Base-by-base conservation (phyloP, 2,888 invertebrate species). In the Atherix ibis region DNA sequence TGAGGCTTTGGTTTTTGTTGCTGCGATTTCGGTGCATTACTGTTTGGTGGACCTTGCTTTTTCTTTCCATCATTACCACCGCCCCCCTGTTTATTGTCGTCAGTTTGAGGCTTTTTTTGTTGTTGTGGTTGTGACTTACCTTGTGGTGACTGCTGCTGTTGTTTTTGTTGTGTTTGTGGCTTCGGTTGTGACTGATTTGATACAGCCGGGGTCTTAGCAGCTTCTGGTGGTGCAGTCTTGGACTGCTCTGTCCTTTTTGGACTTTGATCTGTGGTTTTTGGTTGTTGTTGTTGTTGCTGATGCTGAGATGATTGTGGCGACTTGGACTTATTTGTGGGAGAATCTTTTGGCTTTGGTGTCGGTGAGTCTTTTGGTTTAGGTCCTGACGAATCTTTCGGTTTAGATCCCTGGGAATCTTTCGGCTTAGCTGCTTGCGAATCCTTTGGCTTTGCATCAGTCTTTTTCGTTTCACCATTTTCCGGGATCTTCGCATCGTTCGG, bases 1-100 rank as follows among this genome's bases (percentile, higher is more conserved):
- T 37, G 35, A n/a, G 42, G 27, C 24, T 41, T 44, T 26, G 41
- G 41, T 28, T 41, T 42, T 12, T 41, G 38, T 35, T 31, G 39
- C 19, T 33, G 34, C 26, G 22, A 22, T 22, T 22, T 6, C 22
- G 22, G 22, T 10, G 6, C 6, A 8, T 22, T 6, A 22, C 31
- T 30, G 12, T 14, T 25, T 26, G 27, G 28, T 14, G 17, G 34
- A 8, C 19, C 18, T 10, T 6, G 18, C 24, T 34, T 34, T 9
- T 32, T 19, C 22, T 22, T 27, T 27, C 31, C 14, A 5, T 12
- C 27, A 12, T 5, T 12, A 27, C 27, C 27, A 13, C 30, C 30
- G 18, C 18, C 30, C 13, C 14, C 30, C 4, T 13, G 14, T 14
- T 28, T 28, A 14, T 28, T 28, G 10, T 28, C 32, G 12, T 42